phyloP scores from a whole-genome alignment of 2,888 invertebrate species.

The Drosophila prolongata region DNA sequence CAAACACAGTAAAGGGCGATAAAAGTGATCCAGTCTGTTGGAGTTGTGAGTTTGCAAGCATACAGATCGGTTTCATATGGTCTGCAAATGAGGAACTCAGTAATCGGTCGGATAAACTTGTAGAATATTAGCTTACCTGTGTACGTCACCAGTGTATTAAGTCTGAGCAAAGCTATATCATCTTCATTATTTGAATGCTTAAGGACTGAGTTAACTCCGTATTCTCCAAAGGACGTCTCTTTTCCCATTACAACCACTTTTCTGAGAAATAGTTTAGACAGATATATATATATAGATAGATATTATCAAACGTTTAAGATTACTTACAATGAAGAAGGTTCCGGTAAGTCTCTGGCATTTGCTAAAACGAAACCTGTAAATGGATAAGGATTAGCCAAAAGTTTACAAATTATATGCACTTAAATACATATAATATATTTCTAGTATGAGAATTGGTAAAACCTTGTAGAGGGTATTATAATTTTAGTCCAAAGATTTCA shows the following conservation, averaged over 20 bases:
- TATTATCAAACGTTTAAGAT: neutral
- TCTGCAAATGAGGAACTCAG: neutral
- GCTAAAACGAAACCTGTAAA: neutral
- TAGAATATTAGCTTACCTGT: neutral
- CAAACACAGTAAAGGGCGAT: neutral
- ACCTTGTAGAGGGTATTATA: too few species aligned
- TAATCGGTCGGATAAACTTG: too few species aligned
- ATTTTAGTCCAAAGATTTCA: too few species aligned
- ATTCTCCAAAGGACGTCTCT: neutral
- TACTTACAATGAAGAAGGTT: neutral
- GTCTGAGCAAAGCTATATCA: conserved; percentile 6
- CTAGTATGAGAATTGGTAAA: too few species aligned
- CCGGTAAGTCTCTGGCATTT: neutral
- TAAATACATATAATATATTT: too few species aligned
- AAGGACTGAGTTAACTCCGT: neutral
- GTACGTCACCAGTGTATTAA: neutral
- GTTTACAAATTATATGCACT: too few species aligned
- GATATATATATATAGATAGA: too few species aligned
- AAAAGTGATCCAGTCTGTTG: too few species aligned
- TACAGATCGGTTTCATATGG: neutral
- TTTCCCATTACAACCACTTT: neutral
- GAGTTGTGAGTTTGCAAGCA: neutral
- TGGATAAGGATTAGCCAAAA: too few species aligned
- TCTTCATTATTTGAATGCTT: neutral
- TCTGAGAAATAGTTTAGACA: neutral